Percentiles rank a stretch among this genome's conserved stretches.
phyloP scores from a whole-genome alignment of 2,113 vertebrate genomes.

The Brachionichthys hirsutus region DNA sequence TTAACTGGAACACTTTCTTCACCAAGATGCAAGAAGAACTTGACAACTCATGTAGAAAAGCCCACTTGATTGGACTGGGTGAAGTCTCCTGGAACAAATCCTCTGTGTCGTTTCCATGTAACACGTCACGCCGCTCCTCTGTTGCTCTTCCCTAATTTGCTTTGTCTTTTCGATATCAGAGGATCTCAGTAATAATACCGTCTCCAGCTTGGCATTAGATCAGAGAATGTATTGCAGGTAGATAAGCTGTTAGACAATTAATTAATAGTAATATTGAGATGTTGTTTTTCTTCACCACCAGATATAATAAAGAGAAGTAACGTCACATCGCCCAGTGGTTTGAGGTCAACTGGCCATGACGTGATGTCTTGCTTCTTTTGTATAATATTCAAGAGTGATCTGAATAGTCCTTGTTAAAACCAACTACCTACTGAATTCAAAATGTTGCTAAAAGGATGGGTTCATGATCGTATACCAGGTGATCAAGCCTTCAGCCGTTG shows the following conservation, averaged over 20 bases:
- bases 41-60: slow-evolving; percentile 73
- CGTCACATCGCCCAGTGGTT: too few species aligned
- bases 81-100: slow-evolving; percentile 73
- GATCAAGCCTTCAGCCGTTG: too few species aligned
- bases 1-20: slow-evolving; percentile 57
- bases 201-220: background rate
- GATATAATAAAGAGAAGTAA: too few species aligned
- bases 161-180: slow-evolving; percentile 48
- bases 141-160: slow-evolving; percentile 41
- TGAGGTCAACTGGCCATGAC: too few species aligned
- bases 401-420: too few species aligned
- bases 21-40: slow-evolving; percentile 36
- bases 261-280: too few species aligned
- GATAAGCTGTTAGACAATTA: background rate
- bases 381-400: too few species aligned
- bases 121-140: slow-evolving; percentile 30
- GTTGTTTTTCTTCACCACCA: too few species aligned
- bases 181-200: slow-evolving; percentile 23
- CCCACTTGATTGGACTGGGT: slow-evolving; percentile 70
- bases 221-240: background rate
- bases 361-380: too few species aligned
- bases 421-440: too few species aligned
- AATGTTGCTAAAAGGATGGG: too few species aligned
- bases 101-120: slow-evolving; percentile 64
- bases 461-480: too few species aligned